Evolutionary conservation across 2,888 invertebrate genomes (phyloP).

Genomic region (Chymomyza amoena): DNA sequence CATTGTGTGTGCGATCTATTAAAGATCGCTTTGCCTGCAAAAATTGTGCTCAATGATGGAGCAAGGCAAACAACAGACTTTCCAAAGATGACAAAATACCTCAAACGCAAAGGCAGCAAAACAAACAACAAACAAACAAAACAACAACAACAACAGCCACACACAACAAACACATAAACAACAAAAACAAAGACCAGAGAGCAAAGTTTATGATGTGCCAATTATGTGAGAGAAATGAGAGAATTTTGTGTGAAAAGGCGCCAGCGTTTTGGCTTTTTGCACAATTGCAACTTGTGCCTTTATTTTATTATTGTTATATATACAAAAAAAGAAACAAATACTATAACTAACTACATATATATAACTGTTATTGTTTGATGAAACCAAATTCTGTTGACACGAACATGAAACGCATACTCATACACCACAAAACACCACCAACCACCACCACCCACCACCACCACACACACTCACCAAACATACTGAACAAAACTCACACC

Average conservation of each 20-base stretch:
- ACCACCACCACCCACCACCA: constrained; percentile 14
- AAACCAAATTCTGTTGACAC: constrained; percentile 40
- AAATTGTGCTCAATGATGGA: not conserved
- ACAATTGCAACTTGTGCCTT: constrained; percentile 67
- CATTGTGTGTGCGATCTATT: constrained; percentile 35
- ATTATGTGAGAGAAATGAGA: constrained; percentile 46
- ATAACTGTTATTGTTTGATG: constrained; percentile 60
- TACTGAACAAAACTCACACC: constrained; percentile 13
- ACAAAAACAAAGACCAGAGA: constrained; percentile 1
- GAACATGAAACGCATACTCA: constrained; percentile 35
- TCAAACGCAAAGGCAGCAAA: constrained; percentile 65
- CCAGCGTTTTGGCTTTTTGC: constrained; percentile 69
- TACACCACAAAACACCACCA: not conserved
- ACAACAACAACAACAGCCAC: constrained; percentile 15
- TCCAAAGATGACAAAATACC: constrained; percentile 73
- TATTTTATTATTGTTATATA: constrained; percentile 32
- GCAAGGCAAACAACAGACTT: constrained; percentile 52
- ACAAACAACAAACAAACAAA: constrained; percentile 38
- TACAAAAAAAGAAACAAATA: not conserved
- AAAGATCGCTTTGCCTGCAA: constrained; percentile 43
- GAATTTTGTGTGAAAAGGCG: constrained; percentile 50
- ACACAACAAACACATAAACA: constrained; percentile 35
- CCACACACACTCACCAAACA: constrained; percentile 3
- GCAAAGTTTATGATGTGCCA: constrained; percentile 44
- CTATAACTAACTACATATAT: constrained; percentile 2